phyloP scores from a whole-genome alignment of 2,797 vertebrate genomes.

The Anisognathus igniventris region DNA sequence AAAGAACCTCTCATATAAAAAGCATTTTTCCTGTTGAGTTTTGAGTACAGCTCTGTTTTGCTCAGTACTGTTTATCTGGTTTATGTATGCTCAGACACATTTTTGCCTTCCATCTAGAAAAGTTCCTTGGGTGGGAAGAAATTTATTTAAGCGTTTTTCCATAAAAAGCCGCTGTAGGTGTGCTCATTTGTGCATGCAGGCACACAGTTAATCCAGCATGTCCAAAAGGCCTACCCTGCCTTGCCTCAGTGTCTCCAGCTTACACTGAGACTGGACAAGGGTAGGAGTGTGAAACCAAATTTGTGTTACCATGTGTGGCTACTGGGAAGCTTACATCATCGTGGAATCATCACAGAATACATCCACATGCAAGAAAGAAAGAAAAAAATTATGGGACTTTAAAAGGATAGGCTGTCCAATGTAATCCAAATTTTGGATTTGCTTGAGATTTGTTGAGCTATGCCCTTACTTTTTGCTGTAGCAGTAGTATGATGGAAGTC shows the following conservation, averaged over 20 bases:
- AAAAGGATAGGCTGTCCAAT: not conserved
- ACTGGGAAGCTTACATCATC: fast-evolving
- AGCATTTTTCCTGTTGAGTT: not conserved
- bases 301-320: not conserved
- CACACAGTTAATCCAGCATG: not conserved
- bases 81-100: not conserved
- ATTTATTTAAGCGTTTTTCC: not conserved
- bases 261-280: not conserved
- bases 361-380: not conserved
- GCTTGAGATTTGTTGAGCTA: not conserved
- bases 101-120: not conserved
- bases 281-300: not conserved
- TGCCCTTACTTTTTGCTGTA: fast-evolving
- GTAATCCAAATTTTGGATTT: not conserved
- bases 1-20: not conserved
- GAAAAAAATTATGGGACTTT: not conserved
- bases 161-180: fast-evolving
- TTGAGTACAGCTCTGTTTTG: not conserved
- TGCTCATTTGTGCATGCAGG: not conserved
- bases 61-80: not conserved
- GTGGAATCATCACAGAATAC: not conserved
- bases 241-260: not conserved
- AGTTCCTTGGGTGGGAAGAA: not conserved
- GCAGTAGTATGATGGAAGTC: not conserved
- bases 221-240: not conserved